Evolutionary conservation across 2,888 invertebrate species (phyloP).

Genomic region (Agelastica alni): DNA sequence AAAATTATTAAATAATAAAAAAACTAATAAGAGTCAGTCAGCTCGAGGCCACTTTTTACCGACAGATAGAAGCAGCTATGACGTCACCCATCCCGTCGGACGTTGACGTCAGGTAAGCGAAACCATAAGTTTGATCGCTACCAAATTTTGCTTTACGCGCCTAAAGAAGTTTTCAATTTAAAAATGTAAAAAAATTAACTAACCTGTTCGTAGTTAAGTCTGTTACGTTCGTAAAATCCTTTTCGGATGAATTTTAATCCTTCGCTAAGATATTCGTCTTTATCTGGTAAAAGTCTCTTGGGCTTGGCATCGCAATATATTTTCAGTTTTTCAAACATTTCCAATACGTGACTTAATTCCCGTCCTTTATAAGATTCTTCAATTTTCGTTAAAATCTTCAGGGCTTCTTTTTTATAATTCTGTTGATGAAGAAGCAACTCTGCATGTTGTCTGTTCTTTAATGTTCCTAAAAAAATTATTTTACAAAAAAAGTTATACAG

Average conservation of each 20-base stretch:
- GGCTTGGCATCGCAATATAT: constrained; percentile 53
- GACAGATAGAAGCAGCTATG: no score
- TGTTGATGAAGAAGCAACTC: constrained; percentile 47
- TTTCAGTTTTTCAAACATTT: constrained; percentile 53
- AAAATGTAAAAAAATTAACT: background rate
- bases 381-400: constrained; percentile 49
- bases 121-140: no score
- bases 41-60: no score
- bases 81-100: no score
- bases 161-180: no score
- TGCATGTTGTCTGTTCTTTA: constrained; percentile 44
- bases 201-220: constrained; percentile 46
- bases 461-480: constrained; percentile 44
- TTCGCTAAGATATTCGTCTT: constrained; percentile 50
- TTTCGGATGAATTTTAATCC: constrained; percentile 55
- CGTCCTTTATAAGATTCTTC: constrained; percentile 44
- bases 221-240: constrained; percentile 55
- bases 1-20: no score
- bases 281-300: constrained; percentile 52
- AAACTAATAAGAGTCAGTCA: no score
- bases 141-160: no score
- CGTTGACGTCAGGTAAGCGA: no score
- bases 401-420: constrained; percentile 50
- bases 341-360: constrained; percentile 37
- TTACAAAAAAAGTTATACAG: no score